Conservation (phyloP, 2,113 vertebrate genomes). For the Hyperoodon ampullatus region DNA sequence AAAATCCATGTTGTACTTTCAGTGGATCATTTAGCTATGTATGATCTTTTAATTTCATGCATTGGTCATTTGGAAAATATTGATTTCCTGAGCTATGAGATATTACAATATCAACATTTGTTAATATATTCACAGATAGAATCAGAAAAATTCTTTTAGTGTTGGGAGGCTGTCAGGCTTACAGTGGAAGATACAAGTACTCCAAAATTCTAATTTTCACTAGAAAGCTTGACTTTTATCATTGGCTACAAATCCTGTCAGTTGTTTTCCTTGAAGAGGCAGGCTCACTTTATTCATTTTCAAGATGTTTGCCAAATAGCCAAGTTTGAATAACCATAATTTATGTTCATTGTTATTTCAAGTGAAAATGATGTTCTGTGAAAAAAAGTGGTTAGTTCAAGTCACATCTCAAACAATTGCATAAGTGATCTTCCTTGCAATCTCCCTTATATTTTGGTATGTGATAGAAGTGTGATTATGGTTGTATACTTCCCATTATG, state of each 20-base stretch:
- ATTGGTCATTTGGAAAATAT: conserved; percentile 24
- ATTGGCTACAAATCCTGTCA: not conserved
- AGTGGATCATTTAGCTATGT: not conserved
- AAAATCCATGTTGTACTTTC: not conserved
- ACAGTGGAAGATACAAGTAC: not conserved
- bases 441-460: not conserved
- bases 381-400: not conserved
- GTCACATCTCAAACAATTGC: not conserved
- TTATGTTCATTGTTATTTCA: not conserved
- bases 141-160: not conserved
- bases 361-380: not conserved
- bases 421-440: not conserved
- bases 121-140: not conserved
- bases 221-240: conserved; percentile 36
- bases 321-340: not conserved
- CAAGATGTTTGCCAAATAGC: conserved; percentile 21
- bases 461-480: not conserved
- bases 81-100: not conserved
- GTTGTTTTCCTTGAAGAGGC: conserved; percentile 31
- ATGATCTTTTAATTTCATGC: conserved; percentile 1
- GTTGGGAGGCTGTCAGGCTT: not conserved
- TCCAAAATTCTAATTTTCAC: conserved; percentile 30
- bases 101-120: not conserved
- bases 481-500: not conserved
- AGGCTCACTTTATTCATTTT: conserved; percentile 36